A percentile compares a stretch with the other conserved stretches of the same genome.
phyloP scores from a whole-genome alignment of 2,888 invertebrate genomes.

The Syrista parreyssii region DNA sequence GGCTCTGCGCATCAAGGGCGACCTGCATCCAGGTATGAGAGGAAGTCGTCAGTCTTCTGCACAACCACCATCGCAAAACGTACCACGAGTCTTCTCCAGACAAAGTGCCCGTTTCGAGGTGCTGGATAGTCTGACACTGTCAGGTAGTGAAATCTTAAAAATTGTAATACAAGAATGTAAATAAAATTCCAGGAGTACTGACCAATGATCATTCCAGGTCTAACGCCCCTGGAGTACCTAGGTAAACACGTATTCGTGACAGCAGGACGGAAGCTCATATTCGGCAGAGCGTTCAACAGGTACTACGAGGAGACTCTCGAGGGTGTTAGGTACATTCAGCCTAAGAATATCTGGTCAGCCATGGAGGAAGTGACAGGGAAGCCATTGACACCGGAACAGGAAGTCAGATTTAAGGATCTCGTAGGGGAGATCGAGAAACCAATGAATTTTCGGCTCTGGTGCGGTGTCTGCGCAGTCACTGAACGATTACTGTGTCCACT shows the following conservation, averaged over 20 bases:
- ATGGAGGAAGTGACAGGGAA: slow-evolving; percentile 74
- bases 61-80: slow-evolving; percentile 63
- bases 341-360: slow-evolving; percentile 53
- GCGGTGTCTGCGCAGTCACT: slow-evolving; percentile 81
- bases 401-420: slow-evolving; percentile 65
- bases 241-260: slow-evolving; percentile 71
- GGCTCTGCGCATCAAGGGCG: slow-evolving; percentile 71
- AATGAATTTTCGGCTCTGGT: slow-evolving; percentile 80
- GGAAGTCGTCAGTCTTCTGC: slow-evolving; percentile 39
- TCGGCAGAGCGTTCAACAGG: slow-evolving; percentile 48
- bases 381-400: slow-evolving; percentile 68
- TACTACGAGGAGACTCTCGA: slow-evolving; percentile 51
- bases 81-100: slow-evolving; percentile 81
- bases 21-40: slow-evolving; percentile 57
- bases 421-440: slow-evolving; percentile 67
- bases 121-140: slow-evolving; percentile 73
- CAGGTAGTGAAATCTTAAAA: not conserved
- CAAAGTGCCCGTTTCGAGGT: slow-evolving; percentile 81
- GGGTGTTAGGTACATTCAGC: slow-evolving; percentile 40
- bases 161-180: not conserved
- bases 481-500: slow-evolving; percentile 77
- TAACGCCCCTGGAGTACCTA: slow-evolving; percentile 79
- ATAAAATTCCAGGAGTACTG: no score
- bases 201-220: slow-evolving; percentile 64
- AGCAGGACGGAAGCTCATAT: slow-evolving; percentile 51